These are phyloP conservation scores for Tholera decimalis DNA, from an alignment of 2,888 invertebrate species.

Conservation along the genomic window DNA sequence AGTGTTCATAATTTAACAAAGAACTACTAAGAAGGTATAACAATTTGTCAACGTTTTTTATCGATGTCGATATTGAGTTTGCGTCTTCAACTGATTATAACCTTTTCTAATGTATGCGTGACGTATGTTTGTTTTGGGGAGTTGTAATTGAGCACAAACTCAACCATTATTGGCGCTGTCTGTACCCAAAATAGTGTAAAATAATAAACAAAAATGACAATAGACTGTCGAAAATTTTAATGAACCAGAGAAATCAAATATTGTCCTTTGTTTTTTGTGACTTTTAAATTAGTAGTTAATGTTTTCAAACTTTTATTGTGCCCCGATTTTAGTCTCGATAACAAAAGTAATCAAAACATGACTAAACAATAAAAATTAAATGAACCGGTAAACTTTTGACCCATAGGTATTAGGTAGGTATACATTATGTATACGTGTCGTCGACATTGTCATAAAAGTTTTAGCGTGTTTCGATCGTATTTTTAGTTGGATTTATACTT, in stretches of 20 bases:
- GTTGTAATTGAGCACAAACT: not conserved
- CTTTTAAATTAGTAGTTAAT: conserved; percentile 6
- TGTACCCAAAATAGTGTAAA: not conserved
- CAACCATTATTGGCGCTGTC: too few species aligned
- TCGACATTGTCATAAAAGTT: conserved; percentile 54
- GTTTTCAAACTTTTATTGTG: conserved; percentile 11
- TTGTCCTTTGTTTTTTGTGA: too few species aligned
- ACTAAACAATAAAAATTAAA: conserved; percentile 47
- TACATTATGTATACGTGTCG: conserved; percentile 18
- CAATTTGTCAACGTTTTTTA: not conserved
- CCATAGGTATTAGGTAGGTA: conserved; percentile 5
- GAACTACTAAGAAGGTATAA: conserved; percentile 13
- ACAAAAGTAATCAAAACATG: conserved; percentile 36
- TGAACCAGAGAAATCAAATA: too few species aligned
- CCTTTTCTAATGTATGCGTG: not conserved
- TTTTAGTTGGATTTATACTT: conserved; percentile 28
- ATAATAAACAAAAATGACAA: too few species aligned
- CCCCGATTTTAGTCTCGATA: not conserved
- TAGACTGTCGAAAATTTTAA: too few species aligned
- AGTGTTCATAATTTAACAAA: conserved; percentile 13
- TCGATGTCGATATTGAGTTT: not conserved
- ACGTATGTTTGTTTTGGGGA: not conserved
- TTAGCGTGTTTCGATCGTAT: conserved; percentile 55
- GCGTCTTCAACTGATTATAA: not conserved
- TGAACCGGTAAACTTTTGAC: conserved; percentile 41